A percentile compares a stretch with the other conserved stretches of the same genome.
These are phyloP conservation scores for Stylophora pistillata DNA, from an alignment of 64 coral and sea anemone genomes.

Conservation along the genomic window DNA sequence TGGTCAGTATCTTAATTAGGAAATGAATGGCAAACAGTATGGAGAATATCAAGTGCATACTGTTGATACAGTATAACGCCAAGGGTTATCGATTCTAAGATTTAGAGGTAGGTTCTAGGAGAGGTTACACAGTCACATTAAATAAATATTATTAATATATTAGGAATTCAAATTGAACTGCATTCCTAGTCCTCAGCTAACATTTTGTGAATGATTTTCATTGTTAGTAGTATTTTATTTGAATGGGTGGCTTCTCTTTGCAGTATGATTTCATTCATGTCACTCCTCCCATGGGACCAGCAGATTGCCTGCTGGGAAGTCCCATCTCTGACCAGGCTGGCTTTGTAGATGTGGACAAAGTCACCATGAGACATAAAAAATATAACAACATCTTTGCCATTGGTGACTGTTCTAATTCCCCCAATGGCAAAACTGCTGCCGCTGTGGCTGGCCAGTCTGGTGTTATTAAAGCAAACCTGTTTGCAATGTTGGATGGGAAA, in stretches of 20 bases:
- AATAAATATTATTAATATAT: no score
- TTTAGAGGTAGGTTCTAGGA: no score
- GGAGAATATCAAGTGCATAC: no score
- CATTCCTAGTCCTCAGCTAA: no score
- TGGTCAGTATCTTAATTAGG: no score
- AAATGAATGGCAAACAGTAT: no score
- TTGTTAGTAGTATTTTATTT: not conserved
- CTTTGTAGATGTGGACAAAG: constrained; percentile 91
- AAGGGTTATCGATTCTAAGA: no score
- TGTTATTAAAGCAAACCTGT: constrained; percentile 86
- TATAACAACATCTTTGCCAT: constrained; percentile 94
- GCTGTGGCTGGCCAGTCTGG: constrained; percentile 96
- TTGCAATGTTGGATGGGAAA: constrained; percentile 71
- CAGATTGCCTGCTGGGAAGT: constrained; percentile 63
- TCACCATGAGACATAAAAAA: constrained; percentile 89
- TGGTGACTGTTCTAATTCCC: constrained; percentile 94
- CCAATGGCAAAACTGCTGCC: constrained; percentile 96
- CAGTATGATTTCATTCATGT: constrained; percentile 96
- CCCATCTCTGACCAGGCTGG: constrained; percentile 80
- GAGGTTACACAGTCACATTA: no score
- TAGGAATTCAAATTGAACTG: no score
- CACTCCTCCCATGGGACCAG: constrained; percentile 93
- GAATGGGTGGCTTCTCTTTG: not conserved
- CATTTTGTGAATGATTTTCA: no score
- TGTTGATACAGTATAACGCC: no score